Conservation (phyloP, 2,113 vertebrate genomes). For the Zingel zingel region DNA sequence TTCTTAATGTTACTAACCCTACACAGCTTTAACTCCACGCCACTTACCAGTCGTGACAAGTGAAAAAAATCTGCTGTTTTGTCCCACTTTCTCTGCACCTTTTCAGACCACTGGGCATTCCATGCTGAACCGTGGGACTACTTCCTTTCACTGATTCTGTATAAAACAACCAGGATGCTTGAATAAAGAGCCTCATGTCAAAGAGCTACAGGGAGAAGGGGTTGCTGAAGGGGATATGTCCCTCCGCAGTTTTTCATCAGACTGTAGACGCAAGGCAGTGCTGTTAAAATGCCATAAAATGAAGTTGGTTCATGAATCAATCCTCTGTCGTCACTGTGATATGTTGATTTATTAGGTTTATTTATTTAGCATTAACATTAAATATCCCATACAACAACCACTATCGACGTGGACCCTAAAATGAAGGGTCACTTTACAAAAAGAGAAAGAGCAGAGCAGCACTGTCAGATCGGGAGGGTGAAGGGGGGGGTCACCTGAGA, state of each 20-base stretch:
- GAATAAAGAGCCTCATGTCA: neutral
- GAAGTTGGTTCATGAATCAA: neutral
- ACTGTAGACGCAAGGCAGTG: neutral
- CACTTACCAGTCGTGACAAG: neutral
- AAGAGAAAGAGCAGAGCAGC: constrained; percentile 14
- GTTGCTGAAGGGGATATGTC: constrained; percentile 28
- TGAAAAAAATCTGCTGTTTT: neutral
- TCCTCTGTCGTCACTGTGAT: neutral
- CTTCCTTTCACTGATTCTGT: neutral
- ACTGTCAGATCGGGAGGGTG: neutral
- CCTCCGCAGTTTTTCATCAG: constrained; percentile 24
- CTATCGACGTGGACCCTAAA: constrained; percentile 2
- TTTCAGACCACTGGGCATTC: neutral
- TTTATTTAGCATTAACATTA: neutral
- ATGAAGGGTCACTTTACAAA: constrained; percentile 12
- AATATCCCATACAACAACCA: neutral
- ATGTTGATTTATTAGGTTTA: neutral
- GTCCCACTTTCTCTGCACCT: neutral
- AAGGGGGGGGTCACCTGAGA: constrained; percentile 49
- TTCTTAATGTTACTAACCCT: neutral
- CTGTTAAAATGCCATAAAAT: constrained; percentile 45
- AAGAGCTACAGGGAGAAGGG: neutral
- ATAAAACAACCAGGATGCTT: neutral
- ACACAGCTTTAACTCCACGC: neutral
- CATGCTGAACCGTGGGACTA: neutral